Evolutionary conservation across 2,797 vertebrate species (phyloP), one percentile per base, ranked within the genome.

Genomic region (Acipenser transmontanus): DNA sequence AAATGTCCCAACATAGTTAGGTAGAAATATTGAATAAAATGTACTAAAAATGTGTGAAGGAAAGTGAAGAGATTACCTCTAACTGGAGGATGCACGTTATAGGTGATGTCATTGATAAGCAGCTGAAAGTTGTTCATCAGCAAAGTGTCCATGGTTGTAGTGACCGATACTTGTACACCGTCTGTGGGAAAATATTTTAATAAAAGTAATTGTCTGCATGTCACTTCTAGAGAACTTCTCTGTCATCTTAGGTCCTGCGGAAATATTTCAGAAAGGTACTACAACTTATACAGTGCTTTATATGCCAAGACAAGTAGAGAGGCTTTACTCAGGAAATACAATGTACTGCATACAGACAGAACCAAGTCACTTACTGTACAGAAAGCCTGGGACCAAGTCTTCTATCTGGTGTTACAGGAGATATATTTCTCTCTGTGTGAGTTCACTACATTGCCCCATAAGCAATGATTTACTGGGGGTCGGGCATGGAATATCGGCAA

Each of bases 71-170:
- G 14, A 79, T 77, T 85, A 90, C 88, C 88, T 82, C 74, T 80
- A 7, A 75, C 74, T 1, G 86, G 82, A 1, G 89, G 78, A 48
- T 66, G 76, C 0, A 93, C 83, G 0, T 62, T 75, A 65, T 92
- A 87, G 0, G 69, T 75, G 63, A 66, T 62, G 54, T 78, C 66
- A 64, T 95, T 91, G 78, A 95, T 80, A 69, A 88, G 54, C 47
- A 95, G 84, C 59, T 88, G 87, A 49, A 95, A 95, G 62, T 92
- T 85, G 77, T 88, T 84, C 71, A 76, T 84, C 66, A 95, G 2
- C 66, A 95, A 82, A 8, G 86, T 69, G 54, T 87, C 87, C 88
- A 94, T 90, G 8, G 80, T 74, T 0, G 88, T 91, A 66, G 83
- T 77, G 12, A 80, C 64, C 60, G 89, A 88, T 65, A 93, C 75